These are phyloP conservation scores for Clarias laeviceps DNA, from an alignment of 2,797 vertebrate species.

Conservation along the genomic window DNA sequence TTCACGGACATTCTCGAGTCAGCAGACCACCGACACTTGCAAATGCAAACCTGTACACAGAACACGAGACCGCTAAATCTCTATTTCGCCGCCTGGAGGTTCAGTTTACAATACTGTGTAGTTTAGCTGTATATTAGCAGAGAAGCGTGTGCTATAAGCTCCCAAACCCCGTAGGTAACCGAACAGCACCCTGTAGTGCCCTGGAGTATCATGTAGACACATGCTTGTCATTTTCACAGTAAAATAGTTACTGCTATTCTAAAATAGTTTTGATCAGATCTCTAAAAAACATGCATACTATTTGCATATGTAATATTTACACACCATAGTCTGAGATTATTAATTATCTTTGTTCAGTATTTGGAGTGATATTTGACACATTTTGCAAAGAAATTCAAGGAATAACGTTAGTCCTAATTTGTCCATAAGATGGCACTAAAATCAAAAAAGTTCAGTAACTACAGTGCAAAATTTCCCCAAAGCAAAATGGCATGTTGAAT, in stretches of 20 bases:
- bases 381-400: background rate
- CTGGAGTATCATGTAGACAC: background rate
- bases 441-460: background rate
- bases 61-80: constrained; percentile 71
- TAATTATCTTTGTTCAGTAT: background rate
- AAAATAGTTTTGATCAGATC: background rate
- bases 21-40: constrained; percentile 28
- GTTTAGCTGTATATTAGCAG: background rate
- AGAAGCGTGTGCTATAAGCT: background rate
- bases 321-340: background rate
- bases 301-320: background rate
- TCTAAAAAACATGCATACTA: background rate
- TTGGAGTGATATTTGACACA: background rate
- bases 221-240: background rate
- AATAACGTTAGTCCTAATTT: background rate
- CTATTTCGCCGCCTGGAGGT: constrained; percentile 73
- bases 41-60: constrained; percentile 71
- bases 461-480: background rate
- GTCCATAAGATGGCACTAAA: constrained; percentile 32
- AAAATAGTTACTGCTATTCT: background rate
- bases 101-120: background rate
- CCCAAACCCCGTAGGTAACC: background rate
- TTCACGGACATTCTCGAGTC: background rate
- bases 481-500: no score
- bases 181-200: background rate